A percentile compares a stretch with the other conserved stretches of the same genome.
These are phyloP conservation scores for Ficedula albicollis DNA, from an alignment of 2,797 vertebrate species.

Conservation along the genomic window DNA sequence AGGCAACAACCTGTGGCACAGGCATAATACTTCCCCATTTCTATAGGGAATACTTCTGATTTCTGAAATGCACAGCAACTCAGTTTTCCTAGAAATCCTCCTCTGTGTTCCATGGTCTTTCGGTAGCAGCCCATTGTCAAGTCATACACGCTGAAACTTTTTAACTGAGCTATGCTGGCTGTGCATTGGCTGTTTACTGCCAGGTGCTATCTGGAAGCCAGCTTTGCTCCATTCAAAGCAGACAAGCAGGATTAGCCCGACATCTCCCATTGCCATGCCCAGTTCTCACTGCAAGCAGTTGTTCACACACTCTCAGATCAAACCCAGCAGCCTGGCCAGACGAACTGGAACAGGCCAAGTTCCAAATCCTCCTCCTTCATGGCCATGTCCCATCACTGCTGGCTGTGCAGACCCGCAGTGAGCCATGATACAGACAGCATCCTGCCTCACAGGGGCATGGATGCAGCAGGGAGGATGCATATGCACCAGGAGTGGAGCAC, in stretches of 20 bases:
- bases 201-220: not conserved
- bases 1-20: not conserved
- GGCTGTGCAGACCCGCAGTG: not conserved
- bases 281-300: not conserved
- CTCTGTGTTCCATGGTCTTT: not conserved
- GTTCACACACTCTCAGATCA: rapidly evolving
- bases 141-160: not conserved
- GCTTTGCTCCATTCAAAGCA: not conserved
- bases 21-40: not conserved
- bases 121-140: not conserved
- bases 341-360: not conserved
- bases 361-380: not conserved
- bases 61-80: not conserved
- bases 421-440: not conserved
- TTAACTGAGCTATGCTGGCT: not conserved
- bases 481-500: not conserved
- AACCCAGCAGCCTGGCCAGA: not conserved
- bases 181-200: not conserved
- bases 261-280: not conserved
- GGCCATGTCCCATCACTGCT: rapidly evolving
- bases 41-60: not conserved
- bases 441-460: rapidly evolving
- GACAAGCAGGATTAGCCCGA: not conserved
- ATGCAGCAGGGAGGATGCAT: not conserved
- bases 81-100: not conserved